Base-by-base conservation (phyloP, 2,888 invertebrate genomes). In the Actias luna region DNA sequence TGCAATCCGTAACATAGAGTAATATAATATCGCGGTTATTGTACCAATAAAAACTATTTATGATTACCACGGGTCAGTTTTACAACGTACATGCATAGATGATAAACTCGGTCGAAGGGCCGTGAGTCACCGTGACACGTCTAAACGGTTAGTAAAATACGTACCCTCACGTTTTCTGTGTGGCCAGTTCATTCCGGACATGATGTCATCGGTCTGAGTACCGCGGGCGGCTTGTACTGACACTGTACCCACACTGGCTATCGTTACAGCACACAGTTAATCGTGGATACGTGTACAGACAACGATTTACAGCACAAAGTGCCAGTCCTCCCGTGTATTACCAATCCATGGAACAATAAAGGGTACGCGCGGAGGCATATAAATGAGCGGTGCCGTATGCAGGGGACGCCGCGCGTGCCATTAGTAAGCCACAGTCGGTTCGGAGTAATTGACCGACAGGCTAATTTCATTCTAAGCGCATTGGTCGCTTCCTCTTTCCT, bases 311-410 rank as follows among this genome's bases (percentile, higher is more conserved):
- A 92, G 89, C 88, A 82, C 85, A 88, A 90, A 91, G 85, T 89
- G 91, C 83, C 90, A 87, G 89, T 91, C 89, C 89, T 87, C 87
- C 86, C 87, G 90, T 92, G 92, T 92, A 92, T 92, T 92, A 92
- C 89, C 89, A 79, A 91, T 88, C 91, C 88, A 89, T 89, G 87
- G 88, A 91, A 92, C 92, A 91, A 92, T 92, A 92, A 92, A 91
- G 87, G 82, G 85, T 81, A 79, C 81, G 87, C 85, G 79, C 70
- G 69, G 69, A 73, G 78, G 91, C 89, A 92, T 92, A 89, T 84
- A 82, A 90, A 92, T 91, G 85, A 89, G 86, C 83, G 79, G 82
- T 82, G 84, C 75, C 80, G 89, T 88, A 91, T 89, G 85, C 92
- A 88, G 79, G 82, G 78, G 76, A 80, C 87, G 84, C 82, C 82